Evolutionary conservation across 2,888 invertebrate genomes (phyloP).

Genomic region (Polydrusus tereticollis): DNA sequence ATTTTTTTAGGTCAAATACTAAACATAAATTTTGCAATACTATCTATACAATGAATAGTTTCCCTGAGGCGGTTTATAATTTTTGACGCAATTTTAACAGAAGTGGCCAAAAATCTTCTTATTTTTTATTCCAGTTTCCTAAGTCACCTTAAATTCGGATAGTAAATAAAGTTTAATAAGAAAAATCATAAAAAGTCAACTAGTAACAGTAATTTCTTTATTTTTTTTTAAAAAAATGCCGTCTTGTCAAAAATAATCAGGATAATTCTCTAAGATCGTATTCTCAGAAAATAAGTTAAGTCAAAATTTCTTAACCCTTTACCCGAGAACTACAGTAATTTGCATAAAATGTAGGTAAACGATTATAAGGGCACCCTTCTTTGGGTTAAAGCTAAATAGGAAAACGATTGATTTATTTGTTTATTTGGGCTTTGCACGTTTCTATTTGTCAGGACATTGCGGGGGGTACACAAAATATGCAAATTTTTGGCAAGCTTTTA

Average conservation of each 20-base stretch:
- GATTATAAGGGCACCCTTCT: constrained; percentile 3
- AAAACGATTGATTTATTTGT: constrained; percentile 11
- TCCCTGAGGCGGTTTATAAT: too few relatives aligned
- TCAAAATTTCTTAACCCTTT: constrained; percentile 10
- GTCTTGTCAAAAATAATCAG: background rate
- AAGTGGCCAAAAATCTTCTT: too few relatives aligned
- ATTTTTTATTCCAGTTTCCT: too few relatives aligned
- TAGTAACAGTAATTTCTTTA: too few relatives aligned
- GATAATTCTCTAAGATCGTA: too few relatives aligned
- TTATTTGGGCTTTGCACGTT: constrained; percentile 1
- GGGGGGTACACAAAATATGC: background rate
- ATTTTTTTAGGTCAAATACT: background rate
- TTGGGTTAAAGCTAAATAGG: background rate
- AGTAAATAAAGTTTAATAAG: too few relatives aligned
- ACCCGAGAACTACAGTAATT: constrained; percentile 1
- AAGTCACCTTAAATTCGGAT: too few relatives aligned
- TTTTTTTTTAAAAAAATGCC: background rate
- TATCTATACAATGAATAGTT: too few relatives aligned
- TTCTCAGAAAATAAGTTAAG: background rate
- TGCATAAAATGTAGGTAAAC: constrained; percentile 36
- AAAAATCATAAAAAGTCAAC: too few relatives aligned
- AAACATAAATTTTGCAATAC: background rate
- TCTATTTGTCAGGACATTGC: background rate
- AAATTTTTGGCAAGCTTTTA: background rate
- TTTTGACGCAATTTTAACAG: too few relatives aligned